Evolutionary conservation across 2,888 invertebrate genomes (phyloP), one percentile per base, ranked within the genome.

Genomic region (Dasypolia templi): DNA sequence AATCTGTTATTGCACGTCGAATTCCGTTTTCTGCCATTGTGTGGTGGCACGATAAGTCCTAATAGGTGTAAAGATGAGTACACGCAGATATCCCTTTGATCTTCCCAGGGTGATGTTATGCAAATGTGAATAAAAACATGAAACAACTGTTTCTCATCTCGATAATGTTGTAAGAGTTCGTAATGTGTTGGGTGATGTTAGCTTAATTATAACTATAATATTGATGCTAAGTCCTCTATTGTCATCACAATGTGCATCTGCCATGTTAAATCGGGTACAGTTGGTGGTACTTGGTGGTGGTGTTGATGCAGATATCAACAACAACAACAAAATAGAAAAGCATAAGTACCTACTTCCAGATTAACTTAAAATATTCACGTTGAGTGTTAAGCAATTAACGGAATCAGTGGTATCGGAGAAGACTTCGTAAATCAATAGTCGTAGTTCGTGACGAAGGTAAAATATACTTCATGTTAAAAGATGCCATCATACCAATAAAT

Each of bases 91-190:
- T 74, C 19, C 58, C n/a, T 63, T 75, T 64, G 81, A 82, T 82
- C 39, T 82, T 82, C 81, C 62, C 81, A 82, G 79, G 44, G 46
- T 77, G 82, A 82, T 82, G 65, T 62, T 69, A 82, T 82, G 82
- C 62, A 79, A 79, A 82, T 82, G 67, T 58, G 73, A 67, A 81
- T 62, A 70, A 81, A 56, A 72, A 81, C 68, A 81, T 17, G 56
- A 79, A 82, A 75, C 72, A 63, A 59, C 62, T 82, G 71, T 78
- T 79, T 79, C 72, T 63, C 69, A 82, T 82, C 79, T 56, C 58
- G 29, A 53, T 78, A 42, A 74, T 82, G 71, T 79, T 75, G 81
- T 72, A 82, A 82, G 82, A 56, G 66, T 66, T 77, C 14, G 35
- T 55, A 67, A 49, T 64, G 32, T 74, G 32, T 46, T 56, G 32